These are phyloP conservation scores for Schizothorax lantsangensis DNA, from an alignment of 2,797 vertebrate species.

Conservation along the genomic window DNA sequence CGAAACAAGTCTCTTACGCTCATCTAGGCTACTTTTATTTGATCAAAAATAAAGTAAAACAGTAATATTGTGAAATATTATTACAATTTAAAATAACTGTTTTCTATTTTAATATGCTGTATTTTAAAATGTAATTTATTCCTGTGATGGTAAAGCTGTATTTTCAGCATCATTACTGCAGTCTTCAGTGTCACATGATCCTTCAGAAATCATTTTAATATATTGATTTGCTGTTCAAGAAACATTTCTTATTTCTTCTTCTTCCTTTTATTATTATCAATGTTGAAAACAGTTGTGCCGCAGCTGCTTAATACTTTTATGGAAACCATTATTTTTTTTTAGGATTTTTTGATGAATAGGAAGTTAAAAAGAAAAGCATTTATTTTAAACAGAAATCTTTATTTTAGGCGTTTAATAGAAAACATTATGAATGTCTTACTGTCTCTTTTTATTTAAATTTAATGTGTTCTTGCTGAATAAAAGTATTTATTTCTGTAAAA, in stretches of 20 bases:
- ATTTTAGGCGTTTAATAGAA: background rate
- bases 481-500: background rate
- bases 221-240: background rate
- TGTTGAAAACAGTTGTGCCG: background rate
- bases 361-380: background rate
- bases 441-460: background rate
- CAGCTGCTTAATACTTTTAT: background rate
- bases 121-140: background rate
- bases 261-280: background rate
- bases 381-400: background rate
- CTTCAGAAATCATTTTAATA: background rate
- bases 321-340: background rate
- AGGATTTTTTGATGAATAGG: background rate
- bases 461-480: background rate
- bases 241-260: background rate
- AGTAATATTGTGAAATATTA: background rate
- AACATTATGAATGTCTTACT: background rate
- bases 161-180: background rate
- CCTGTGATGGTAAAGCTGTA: background rate
- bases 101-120: background rate
- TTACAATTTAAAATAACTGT: background rate
- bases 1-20: background rate
- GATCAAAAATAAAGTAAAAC: background rate
- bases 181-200: background rate
- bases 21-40: background rate